phyloP scores from a whole-genome alignment of 1,140 invertebrate genomes.

The Platyscapa corneri region DNA sequence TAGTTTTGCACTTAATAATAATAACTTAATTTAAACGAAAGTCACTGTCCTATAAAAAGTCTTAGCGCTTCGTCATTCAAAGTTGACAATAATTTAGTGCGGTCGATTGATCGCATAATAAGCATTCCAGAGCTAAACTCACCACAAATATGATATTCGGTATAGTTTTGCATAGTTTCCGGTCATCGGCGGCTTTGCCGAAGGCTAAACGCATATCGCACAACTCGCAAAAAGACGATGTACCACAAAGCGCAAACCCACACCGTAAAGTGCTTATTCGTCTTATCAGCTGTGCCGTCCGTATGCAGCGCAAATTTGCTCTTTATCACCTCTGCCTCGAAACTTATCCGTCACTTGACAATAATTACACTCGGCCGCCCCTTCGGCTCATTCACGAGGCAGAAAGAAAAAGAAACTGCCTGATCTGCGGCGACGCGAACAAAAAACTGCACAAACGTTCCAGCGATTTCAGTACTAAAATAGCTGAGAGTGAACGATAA shows the following conservation, averaged over 20 bases:
- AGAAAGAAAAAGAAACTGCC: background rate
- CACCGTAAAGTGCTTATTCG: background rate
- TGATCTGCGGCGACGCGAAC: background rate
- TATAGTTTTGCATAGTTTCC: background rate
- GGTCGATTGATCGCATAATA: too few species aligned
- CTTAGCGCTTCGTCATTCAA: background rate
- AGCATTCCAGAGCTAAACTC: too few species aligned
- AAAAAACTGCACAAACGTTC: background rate
- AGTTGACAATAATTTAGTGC: background rate
- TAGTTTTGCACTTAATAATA: background rate
- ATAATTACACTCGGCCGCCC: slow-evolving; percentile 23
- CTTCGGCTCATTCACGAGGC: background rate
- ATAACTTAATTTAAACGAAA: background rate
- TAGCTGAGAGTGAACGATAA: background rate
- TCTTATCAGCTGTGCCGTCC: slow-evolving; percentile 21
- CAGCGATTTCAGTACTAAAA: background rate
- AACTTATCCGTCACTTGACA: slow-evolving; percentile 45
- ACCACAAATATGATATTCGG: background rate
- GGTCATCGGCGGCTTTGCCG: background rate
- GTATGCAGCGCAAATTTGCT: background rate
- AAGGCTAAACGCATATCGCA: background rate
- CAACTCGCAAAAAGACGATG: background rate
- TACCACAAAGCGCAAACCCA: background rate
- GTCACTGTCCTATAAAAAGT: background rate
- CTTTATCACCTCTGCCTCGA: slow-evolving; percentile 6